Evolutionary conservation across 2,888 invertebrate species (phyloP).

Genomic region (Eucriotettix oculatus): DNA sequence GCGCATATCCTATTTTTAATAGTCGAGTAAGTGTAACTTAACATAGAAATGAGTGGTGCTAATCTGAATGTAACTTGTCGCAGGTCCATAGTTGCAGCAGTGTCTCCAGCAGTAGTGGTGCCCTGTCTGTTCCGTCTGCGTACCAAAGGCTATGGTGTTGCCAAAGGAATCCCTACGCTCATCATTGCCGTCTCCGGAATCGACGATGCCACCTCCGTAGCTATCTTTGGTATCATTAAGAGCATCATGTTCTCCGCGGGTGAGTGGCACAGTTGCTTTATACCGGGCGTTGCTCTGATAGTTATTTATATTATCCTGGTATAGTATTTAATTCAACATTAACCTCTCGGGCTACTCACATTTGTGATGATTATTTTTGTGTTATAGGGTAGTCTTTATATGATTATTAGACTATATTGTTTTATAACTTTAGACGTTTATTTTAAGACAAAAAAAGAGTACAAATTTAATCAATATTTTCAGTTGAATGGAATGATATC

Average conservation of each 20-base stretch:
- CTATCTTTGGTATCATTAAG: constrained; percentile 31
- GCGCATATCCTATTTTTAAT: too few relatives aligned
- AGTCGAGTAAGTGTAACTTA: too few relatives aligned
- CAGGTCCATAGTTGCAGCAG: constrained; percentile 30
- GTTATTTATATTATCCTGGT: neutral
- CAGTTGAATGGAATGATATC: too few relatives aligned
- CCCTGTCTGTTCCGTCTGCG: constrained; percentile 30
- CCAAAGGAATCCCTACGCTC: constrained; percentile 34
- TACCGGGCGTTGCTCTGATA: too few relatives aligned
- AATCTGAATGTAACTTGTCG: neutral
- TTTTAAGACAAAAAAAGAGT: too few relatives aligned
- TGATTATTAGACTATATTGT: too few relatives aligned
- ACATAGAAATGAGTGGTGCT: neutral
- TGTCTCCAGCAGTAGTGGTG: constrained; percentile 38
- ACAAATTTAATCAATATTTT: too few relatives aligned
- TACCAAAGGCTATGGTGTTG: constrained; percentile 30
- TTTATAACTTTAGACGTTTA: too few relatives aligned
- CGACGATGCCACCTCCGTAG: constrained; percentile 37
- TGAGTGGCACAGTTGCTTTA: neutral
- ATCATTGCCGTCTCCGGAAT: constrained; percentile 35
- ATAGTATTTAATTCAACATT: too few relatives aligned
- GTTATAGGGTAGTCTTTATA: too few relatives aligned
- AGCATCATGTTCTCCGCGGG: constrained; percentile 24
- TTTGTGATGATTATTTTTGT: too few relatives aligned
- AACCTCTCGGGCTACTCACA: neutral